Conservation (phyloP, 2,888 invertebrate genomes). For the Theretra japonica region DNA sequence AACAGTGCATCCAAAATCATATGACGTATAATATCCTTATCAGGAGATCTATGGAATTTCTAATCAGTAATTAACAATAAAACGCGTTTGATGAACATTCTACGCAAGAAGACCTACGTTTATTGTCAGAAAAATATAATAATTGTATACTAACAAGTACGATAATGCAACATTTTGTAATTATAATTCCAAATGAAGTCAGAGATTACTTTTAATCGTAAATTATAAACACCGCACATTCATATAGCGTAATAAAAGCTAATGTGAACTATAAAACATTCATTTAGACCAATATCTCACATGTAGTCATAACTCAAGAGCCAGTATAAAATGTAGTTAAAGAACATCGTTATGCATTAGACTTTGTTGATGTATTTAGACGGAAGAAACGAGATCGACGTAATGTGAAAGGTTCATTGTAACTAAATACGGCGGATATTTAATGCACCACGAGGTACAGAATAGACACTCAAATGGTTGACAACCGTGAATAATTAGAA, state of each 20-base stretch:
- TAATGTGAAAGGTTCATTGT: slow-evolving; percentile 22
- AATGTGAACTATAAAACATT: neutral
- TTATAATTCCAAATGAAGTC: neutral
- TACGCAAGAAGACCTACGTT: too few relatives aligned
- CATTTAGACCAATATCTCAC: slow-evolving; percentile 4
- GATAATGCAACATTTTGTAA: too few relatives aligned
- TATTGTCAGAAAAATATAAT: too few relatives aligned
- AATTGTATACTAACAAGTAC: too few relatives aligned
- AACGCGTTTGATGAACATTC: too few relatives aligned
- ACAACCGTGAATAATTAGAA: slow-evolving; percentile 6
- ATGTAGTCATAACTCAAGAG: neutral
- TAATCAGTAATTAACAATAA: too few relatives aligned
- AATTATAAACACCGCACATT: neutral
- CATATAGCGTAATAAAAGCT: neutral
- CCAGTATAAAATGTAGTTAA: neutral
- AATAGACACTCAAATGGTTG: slow-evolving; percentile 16
- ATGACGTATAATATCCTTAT: too few relatives aligned
- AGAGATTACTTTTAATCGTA: neutral
- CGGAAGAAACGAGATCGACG: slow-evolving; percentile 26
- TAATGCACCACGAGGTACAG: neutral
- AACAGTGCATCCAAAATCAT: too few relatives aligned
- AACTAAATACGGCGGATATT: slow-evolving; percentile 21
- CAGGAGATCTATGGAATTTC: too few relatives aligned
- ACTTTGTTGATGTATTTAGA: slow-evolving; percentile 6
- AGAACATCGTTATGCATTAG: slow-evolving; percentile 7